phyloP scores from a whole-genome alignment of 2,113 vertebrate genomes.

The Osmerus eperlanus region DNA sequence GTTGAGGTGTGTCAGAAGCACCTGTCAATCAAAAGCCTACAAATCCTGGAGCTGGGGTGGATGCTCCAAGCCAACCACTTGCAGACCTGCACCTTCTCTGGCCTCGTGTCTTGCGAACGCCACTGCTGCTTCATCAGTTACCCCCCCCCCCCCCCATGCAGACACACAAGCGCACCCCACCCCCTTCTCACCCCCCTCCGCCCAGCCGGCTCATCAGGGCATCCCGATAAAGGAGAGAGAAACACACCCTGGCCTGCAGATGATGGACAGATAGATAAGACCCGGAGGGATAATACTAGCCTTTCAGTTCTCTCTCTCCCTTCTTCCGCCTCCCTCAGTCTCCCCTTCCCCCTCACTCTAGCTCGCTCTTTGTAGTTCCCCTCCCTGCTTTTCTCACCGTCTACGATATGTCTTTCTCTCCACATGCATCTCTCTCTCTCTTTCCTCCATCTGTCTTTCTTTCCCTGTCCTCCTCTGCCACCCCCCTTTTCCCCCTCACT shows the following conservation, averaged over 20 bases:
- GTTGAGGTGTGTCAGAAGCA: conserved; percentile 22
- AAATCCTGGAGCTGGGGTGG: too few relatives aligned
- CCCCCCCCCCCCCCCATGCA: neutral
- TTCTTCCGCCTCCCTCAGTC: neutral
- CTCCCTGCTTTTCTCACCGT: too few relatives aligned
- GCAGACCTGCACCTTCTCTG: neutral
- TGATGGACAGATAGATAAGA: conserved; percentile 51
- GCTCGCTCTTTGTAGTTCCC: neutral
- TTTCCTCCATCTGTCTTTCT: neutral
- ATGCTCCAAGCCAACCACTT: too few relatives aligned
- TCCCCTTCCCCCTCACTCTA: conserved; percentile 21
- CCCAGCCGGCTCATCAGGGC: conserved; percentile 3
- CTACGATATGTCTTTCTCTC: neutral
- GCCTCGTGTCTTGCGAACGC: conserved; percentile 35
- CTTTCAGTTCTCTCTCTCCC: conserved; percentile 9
- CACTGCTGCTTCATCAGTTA: conserved; percentile 36
- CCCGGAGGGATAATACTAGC: conserved; percentile 27
- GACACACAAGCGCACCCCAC: neutral
- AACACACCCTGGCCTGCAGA: conserved; percentile 39
- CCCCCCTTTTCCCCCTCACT: neutral
- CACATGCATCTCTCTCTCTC: neutral
- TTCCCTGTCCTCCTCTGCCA: neutral
- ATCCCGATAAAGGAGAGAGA: conserved; percentile 19
- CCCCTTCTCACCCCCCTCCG: neutral
- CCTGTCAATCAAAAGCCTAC: conserved; percentile 51